Conservation (phyloP, 2,888 invertebrate genomes). For the Caenorhabditis becei region DNA sequence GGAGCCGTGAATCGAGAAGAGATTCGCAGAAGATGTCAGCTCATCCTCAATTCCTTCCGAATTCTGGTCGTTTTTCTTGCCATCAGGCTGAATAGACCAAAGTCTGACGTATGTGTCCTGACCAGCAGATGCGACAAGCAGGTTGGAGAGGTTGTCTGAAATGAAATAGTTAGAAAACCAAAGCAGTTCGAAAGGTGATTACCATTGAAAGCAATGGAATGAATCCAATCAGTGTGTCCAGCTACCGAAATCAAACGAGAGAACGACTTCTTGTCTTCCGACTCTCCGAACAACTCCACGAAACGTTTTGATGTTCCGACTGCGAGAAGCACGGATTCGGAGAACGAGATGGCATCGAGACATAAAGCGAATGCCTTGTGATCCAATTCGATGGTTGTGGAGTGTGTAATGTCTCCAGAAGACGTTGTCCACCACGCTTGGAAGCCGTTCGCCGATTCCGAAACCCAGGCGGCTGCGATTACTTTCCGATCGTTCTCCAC, state of each 20-base stretch:
- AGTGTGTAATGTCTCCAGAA: constrained; percentile 8
- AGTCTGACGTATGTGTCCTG: constrained; percentile 70
- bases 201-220: constrained; percentile 74
- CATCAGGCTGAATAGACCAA: constrained; percentile 65
- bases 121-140: constrained; percentile 66
- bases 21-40: constrained; percentile 61
- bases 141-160: constrained; percentile 50
- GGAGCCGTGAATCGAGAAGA: constrained; percentile 15
- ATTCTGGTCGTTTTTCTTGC: background rate
- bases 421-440: constrained; percentile 50
- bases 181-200: too few relatives aligned
- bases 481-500: constrained; percentile 11
- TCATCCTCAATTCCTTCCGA: constrained; percentile 45
- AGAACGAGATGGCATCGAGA: constrained; percentile 48
- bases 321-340: constrained; percentile 61
- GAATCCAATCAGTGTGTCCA: constrained; percentile 75
- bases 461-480: constrained; percentile 44
- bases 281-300: constrained; percentile 67
- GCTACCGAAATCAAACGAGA: constrained; percentile 58
- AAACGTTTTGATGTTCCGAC: constrained; percentile 73
- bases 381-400: constrained; percentile 30
- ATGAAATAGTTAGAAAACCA: too few relatives aligned
- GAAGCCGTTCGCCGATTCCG: constrained; percentile 31
- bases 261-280: constrained; percentile 47
- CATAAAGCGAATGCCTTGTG: constrained; percentile 57